phyloP scores from a whole-genome alignment of 2,113 vertebrate species.

The Indicator maculatus region DNA sequence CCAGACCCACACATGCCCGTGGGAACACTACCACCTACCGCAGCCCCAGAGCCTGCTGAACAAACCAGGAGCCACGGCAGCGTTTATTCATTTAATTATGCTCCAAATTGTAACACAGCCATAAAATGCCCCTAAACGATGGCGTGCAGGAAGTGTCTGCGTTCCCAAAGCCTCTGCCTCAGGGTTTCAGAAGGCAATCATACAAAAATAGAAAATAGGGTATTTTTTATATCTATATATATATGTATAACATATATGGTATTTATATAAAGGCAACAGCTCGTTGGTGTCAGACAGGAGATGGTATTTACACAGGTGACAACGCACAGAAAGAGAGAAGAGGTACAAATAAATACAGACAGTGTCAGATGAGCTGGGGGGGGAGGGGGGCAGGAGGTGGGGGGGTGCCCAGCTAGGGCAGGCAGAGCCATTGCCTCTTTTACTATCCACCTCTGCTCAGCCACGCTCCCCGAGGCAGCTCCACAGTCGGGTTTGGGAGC shows the following conservation, averaged over 20 bases:
- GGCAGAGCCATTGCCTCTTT: too few relatives aligned
- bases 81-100: conserved; percentile 37
- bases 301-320: conserved; percentile 77
- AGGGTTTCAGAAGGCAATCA: conserved; percentile 68
- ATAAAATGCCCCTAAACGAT: conserved; percentile 37
- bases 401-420: not conserved
- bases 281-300: conserved; percentile 60
- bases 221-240: conserved; percentile 71
- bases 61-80: not conserved
- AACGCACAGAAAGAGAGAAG: conserved; percentile 5
- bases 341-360: conserved; percentile 54
- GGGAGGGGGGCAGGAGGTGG: not conserved
- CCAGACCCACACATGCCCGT: not conserved
- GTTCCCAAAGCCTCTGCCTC: conserved; percentile 38
- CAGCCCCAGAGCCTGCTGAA: fast-evolving
- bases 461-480: fast-evolving
- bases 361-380: not conserved
- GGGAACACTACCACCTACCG: not conserved
- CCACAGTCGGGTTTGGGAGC: not conserved
- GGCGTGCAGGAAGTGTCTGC: not conserved
- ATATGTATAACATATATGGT: conserved; percentile 58
- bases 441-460: too few relatives aligned
- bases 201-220: conserved; percentile 89
- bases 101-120: conserved; percentile 30
- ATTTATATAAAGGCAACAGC: conserved; percentile 80